Conservation (phyloP, 2,888 invertebrate species). For the Drosophila peninsularis region DNA sequence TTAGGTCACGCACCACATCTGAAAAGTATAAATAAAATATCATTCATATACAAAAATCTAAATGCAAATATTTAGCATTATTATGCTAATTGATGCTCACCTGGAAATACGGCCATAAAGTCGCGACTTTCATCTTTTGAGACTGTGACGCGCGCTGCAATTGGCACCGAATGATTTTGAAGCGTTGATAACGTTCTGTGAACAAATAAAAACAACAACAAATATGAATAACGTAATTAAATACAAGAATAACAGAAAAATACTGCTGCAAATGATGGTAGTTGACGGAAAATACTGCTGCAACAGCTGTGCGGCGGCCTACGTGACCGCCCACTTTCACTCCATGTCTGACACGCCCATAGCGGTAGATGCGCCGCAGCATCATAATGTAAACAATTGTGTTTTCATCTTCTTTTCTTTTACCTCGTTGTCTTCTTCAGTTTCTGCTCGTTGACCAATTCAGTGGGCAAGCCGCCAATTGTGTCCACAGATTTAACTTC, state of each 20-base stretch:
- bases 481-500: constrained; percentile 78
- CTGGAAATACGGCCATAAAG: constrained; percentile 94
- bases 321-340: constrained; percentile 65
- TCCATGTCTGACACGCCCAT: constrained; percentile 7
- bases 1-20: constrained; percentile 93
- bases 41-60: constrained; percentile 3
- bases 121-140: constrained; percentile 94
- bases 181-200: constrained; percentile 83
- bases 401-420: constrained; percentile 5
- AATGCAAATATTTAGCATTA: constrained; percentile 45
- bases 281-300: constrained; percentile 14
- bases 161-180: constrained; percentile 82
- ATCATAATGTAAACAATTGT: constrained; percentile 43
- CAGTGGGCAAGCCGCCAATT: constrained; percentile 76
- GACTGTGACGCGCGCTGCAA: constrained; percentile 87
- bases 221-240: neutral
- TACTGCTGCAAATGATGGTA: neutral
- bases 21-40: neutral
- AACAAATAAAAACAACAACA: neutral
- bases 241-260: constrained; percentile 5
- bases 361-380: neutral
- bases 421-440: constrained; percentile 76
- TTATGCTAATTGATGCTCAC: constrained; percentile 74
- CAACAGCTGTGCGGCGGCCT: constrained; percentile 57
- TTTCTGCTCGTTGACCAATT: constrained; percentile 79